Base-by-base conservation (phyloP, 2,113 vertebrate species). In the Empidonax alnorum region DNA sequence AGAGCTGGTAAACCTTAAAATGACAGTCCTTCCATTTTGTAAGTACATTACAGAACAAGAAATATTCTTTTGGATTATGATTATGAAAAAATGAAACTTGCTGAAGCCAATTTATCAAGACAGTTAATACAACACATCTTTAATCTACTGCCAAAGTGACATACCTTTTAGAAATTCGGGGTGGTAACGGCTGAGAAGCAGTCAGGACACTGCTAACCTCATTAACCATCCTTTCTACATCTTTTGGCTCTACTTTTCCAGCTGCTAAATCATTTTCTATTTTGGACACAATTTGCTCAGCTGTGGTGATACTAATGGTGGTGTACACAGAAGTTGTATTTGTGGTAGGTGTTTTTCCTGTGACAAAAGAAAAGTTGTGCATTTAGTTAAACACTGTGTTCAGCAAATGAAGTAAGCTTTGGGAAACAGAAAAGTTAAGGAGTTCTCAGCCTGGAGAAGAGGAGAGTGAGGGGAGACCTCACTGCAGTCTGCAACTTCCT, bases 131-230 rank as follows among this genome's bases (percentile, higher is more conserved):
- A 95, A 85, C 14, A 44, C 23, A 81, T 9, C 18, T 30, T 58
- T 76, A 10, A 77, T 12, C 33, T 61, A 63, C 3, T 87, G 28
- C n/a, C 12, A 83, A 55, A 69, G 63, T 53, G 13, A 77, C 81
- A n/a, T 95, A 99, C 99, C 98, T 99, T 95, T 98, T 98, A 42
- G 99, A 97, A 69, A 98, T 98, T 28, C 63, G 87, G 10, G 97
- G 94, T 52, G 99, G 90, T n/a, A 97, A 66, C 14, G 30, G 17
- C 2, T 97, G n/a, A 25, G 98, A 81, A 65, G 85, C 95, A 37
- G 94, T 96, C 89, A 99, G 98, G 83, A 99, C 97, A 75, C 92
- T 96, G 96, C 98, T 98, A 95, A 99, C 96, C 31, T 97, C 68
- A 27, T 65, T 88, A 61, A 99, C 73, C 93, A 98, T 96, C 46